phyloP scores from a whole-genome alignment of 2,888 invertebrate genomes.

The Hipparchia sbordonii region DNA sequence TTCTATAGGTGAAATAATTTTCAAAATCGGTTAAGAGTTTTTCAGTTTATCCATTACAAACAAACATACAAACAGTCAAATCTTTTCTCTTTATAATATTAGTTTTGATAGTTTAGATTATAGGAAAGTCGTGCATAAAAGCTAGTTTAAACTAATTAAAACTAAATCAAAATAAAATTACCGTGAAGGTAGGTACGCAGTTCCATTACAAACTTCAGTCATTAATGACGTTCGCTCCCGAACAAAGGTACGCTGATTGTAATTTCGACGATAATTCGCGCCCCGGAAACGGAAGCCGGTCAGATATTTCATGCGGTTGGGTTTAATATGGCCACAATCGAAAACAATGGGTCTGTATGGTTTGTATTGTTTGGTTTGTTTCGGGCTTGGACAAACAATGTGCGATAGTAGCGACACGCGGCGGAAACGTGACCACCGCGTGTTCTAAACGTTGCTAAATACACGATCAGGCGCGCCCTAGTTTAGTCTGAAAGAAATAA shows the following conservation, averaged over 20 bases:
- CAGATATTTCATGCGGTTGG: slow-evolving; percentile 30
- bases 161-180: not conserved
- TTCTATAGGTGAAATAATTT: too few relatives aligned
- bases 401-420: not conserved
- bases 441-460: too few relatives aligned
- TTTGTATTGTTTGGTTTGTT: slow-evolving; percentile 38
- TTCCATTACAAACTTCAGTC: slow-evolving; percentile 4
- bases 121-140: too few relatives aligned
- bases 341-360: slow-evolving; percentile 38
- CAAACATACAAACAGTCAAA: too few relatives aligned
- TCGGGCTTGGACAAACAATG: not conserved
- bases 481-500: too few relatives aligned
- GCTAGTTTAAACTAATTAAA: too few relatives aligned
- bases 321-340: slow-evolving; percentile 41
- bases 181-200: not conserved
- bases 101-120: too few relatives aligned
- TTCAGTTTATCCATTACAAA: too few relatives aligned
- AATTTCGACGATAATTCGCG: slow-evolving; percentile 35
- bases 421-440: not conserved
- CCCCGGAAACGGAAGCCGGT: slow-evolving; percentile 27
- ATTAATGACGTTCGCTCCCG: slow-evolving; percentile 10
- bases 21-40: too few relatives aligned
- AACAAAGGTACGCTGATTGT: slow-evolving; percentile 39
- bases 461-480: too few relatives aligned
- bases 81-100: too few relatives aligned